Percentiles rank a stretch among this genome's conserved stretches.
Evolutionary conservation across 1,140 invertebrate genomes (phyloP).

Genomic region (Charaxes varanes): DNA sequence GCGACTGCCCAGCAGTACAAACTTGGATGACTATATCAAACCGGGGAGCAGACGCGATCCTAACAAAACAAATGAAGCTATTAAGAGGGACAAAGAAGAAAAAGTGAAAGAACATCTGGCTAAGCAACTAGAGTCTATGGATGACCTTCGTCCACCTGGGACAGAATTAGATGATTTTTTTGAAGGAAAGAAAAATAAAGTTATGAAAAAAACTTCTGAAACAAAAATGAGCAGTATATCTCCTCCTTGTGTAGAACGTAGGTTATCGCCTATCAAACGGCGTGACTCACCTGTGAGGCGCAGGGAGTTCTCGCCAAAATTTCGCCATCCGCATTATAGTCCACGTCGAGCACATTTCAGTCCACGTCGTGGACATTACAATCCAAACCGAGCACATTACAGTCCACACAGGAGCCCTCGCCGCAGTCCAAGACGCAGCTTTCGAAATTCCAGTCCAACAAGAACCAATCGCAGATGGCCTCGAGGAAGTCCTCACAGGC

Average conservation of each 20-base stretch:
- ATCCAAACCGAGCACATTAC: slow-evolving; percentile 7
- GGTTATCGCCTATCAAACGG: not conserved
- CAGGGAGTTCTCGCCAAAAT: slow-evolving; percentile 5
- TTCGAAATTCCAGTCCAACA: slow-evolving; percentile 3
- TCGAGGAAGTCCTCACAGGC: slow-evolving; percentile 12
- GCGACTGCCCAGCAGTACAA: slow-evolving; percentile 12
- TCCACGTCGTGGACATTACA: slow-evolving; percentile 20
- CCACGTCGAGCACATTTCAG: slow-evolving; percentile 21
- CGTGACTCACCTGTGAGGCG: slow-evolving; percentile 15
- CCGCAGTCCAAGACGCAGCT: slow-evolving; percentile 1
- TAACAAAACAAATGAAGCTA: slow-evolving; percentile 58
- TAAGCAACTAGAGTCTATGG: slow-evolving; percentile 47
- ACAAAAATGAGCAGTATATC: not conserved
- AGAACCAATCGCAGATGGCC: slow-evolving; percentile 1
- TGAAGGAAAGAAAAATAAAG: slow-evolving; percentile 26
- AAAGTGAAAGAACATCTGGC: slow-evolving; percentile 59
- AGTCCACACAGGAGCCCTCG: not conserved
- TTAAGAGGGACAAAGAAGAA: slow-evolving; percentile 56
- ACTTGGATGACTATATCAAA: slow-evolving; percentile 43
- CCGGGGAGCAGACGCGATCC: slow-evolving; percentile 59
- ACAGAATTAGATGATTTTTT: slow-evolving; percentile 60
- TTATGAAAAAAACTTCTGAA: slow-evolving; percentile 10
- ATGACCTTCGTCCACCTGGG: slow-evolving; percentile 54
- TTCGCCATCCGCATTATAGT: slow-evolving; percentile 18
- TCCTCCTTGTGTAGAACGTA: slow-evolving; percentile 5